Percentiles rank a stretch among this genome's conserved stretches.
Evolutionary conservation across 2,888 invertebrate species (phyloP).

Genomic region (Chorisops tibialis): DNA sequence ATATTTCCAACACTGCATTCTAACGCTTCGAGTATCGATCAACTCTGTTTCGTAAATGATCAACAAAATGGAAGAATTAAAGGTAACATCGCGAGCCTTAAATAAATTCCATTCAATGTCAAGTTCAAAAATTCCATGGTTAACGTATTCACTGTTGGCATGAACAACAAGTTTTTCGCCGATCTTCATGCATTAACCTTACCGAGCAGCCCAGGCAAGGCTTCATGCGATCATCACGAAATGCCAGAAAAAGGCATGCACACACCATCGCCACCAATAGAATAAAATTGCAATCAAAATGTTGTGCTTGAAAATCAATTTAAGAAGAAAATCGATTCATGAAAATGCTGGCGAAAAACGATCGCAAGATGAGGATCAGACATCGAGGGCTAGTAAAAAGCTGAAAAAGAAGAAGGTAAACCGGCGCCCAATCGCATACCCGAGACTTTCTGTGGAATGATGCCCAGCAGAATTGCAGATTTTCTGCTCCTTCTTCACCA

Average conservation of each 20-base stretch:
- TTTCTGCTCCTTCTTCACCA: neutral
- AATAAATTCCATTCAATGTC: slow-evolving; percentile 20
- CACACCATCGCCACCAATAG: slow-evolving; percentile 4
- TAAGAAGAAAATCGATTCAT: slow-evolving; percentile 15
- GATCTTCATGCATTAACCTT: slow-evolving; percentile 7
- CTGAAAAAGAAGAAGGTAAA: neutral
- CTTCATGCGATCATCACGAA: neutral
- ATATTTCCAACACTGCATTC: too few relatives aligned
- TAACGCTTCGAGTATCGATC: too few relatives aligned
- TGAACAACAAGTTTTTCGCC: slow-evolving; percentile 10
- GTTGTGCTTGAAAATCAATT: slow-evolving; percentile 23
- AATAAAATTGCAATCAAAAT: slow-evolving; percentile 22
- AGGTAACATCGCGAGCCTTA: neutral
- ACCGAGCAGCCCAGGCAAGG: neutral
- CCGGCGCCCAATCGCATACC: slow-evolving; percentile 1
- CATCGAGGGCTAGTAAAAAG: neutral
- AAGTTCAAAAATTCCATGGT: slow-evolving; percentile 17
- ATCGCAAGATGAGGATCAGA: neutral
- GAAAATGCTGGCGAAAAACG: neutral
- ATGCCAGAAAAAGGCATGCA: neutral
- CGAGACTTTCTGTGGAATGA: neutral
- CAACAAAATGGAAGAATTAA: too few relatives aligned
- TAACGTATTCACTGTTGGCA: slow-evolving; percentile 1
- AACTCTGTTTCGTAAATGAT: too few relatives aligned
- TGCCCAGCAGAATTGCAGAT: neutral